Conservation (phyloP, 2,888 invertebrate genomes). For the Melikaiella ostensackeni region DNA sequence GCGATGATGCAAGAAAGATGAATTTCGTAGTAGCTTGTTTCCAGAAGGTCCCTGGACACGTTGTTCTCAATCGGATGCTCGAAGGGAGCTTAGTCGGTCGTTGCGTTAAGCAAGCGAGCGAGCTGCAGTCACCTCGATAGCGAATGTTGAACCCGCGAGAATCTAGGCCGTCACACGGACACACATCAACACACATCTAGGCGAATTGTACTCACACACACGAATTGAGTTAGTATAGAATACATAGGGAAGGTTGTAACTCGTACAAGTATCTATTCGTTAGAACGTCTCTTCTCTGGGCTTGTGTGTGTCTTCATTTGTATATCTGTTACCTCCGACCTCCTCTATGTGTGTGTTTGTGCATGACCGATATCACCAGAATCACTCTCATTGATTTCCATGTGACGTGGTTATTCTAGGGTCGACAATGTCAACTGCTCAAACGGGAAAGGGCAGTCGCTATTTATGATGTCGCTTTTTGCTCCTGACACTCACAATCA, state of each 20-base stretch:
- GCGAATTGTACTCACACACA: slow-evolving; percentile 63
- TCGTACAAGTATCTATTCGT: slow-evolving; percentile 38
- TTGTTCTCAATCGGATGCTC: slow-evolving; percentile 54
- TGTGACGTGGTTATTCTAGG: slow-evolving; percentile 47
- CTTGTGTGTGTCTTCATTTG: slow-evolving; percentile 43
- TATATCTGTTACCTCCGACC: slow-evolving; percentile 35
- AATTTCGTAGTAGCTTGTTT: slow-evolving; percentile 10
- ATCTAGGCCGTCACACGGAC: slow-evolving; percentile 79
- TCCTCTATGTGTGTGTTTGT: slow-evolving; percentile 25
- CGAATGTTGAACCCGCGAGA: slow-evolving; percentile 76
- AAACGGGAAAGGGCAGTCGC: not conserved
- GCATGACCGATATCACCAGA: slow-evolving; percentile 51
- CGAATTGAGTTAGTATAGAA: slow-evolving; percentile 43
- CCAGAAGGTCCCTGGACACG: slow-evolving; percentile 46
- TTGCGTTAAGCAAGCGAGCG: slow-evolving; percentile 63
- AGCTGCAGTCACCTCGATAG: slow-evolving; percentile 76
- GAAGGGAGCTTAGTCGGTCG: slow-evolving; percentile 67
- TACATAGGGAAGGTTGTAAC: slow-evolving; percentile 51
- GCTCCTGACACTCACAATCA: slow-evolving; percentile 1
- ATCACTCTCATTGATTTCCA: slow-evolving; percentile 59
- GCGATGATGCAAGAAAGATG: slow-evolving; percentile 3
- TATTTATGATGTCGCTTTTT: not conserved
- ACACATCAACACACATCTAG: slow-evolving; percentile 77
- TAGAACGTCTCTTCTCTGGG: slow-evolving; percentile 13
- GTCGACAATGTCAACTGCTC: slow-evolving; percentile 35